Conservation (phyloP, 2,797 vertebrate species). For the Dermochelys coriacea region DNA sequence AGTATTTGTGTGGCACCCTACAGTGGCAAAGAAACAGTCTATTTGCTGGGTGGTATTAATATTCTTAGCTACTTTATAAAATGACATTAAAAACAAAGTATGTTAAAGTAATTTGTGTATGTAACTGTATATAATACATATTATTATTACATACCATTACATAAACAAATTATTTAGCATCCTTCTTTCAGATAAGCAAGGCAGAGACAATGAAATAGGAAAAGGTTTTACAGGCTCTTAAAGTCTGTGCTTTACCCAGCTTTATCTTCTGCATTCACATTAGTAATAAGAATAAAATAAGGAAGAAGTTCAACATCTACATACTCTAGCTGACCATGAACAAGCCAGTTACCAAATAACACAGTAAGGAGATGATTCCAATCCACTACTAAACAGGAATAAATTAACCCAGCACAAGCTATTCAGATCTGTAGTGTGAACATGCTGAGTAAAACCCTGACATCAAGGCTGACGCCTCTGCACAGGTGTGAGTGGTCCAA, state of each 20-base stretch:
- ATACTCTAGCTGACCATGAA: too few relatives aligned
- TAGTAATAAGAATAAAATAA: neutral
- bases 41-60: neutral
- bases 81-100: neutral
- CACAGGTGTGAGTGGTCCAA: too few relatives aligned
- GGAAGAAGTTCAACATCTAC: too few relatives aligned
- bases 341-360: too few relatives aligned
- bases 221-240: constrained; percentile 32
- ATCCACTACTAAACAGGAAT: too few relatives aligned
- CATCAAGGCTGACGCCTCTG: too few relatives aligned
- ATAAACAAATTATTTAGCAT: constrained; percentile 56
- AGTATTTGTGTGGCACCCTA: constrained; percentile 5
- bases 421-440: too few relatives aligned
- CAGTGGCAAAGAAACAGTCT: neutral
- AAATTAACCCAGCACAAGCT: too few relatives aligned
- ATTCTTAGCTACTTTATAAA: constrained; percentile 19
- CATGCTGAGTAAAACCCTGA: too few relatives aligned
- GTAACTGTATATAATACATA: too few relatives aligned
- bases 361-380: too few relatives aligned
- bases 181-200: constrained; percentile 35
- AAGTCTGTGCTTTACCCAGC: constrained; percentile 17
- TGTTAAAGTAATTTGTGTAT: too few relatives aligned
- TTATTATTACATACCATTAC: constrained; percentile 48
- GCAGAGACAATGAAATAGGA: constrained; percentile 50
- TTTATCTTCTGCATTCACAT: constrained; percentile 33